Evolutionary conservation across 2,797 vertebrate genomes (phyloP).

Genomic region (Darevskia nairensis): DNA sequence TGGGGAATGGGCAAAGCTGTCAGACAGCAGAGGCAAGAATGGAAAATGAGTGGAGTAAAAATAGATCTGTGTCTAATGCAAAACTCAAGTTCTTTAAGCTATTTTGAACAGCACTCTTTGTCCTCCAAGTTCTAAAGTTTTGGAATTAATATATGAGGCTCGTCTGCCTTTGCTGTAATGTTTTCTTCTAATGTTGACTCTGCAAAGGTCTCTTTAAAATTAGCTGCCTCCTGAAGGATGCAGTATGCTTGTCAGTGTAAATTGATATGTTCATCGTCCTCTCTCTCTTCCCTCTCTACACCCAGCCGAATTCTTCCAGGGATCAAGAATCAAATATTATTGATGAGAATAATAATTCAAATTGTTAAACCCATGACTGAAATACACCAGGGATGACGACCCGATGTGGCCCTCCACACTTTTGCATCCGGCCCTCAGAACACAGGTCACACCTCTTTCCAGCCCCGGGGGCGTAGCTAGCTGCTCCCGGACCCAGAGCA

Average conservation of each 20-base stretch:
- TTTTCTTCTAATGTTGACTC: not conserved
- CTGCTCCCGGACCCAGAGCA: too few relatives aligned
- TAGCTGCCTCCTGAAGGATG: not conserved
- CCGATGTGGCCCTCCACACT: too few relatives aligned
- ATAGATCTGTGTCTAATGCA: constrained; percentile 16
- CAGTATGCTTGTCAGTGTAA: constrained; percentile 7
- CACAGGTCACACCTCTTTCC: too few relatives aligned
- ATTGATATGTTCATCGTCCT: not conserved
- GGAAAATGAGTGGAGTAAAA: constrained; percentile 21
- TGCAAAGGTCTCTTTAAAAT: not conserved
- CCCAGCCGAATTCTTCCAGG: not conserved
- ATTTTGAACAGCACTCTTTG: not conserved
- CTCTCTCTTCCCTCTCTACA: not conserved
- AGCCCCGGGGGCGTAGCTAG: too few relatives aligned
- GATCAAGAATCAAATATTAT: not conserved
- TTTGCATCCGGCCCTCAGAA: too few relatives aligned
- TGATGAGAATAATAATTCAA: constrained; percentile 19
- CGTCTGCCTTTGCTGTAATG: not conserved
- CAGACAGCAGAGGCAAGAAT: constrained; percentile 32
- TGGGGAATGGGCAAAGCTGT: constrained; percentile 34
- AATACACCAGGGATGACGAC: not conserved
- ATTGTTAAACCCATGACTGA: not conserved
- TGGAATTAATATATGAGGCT: constrained; percentile 24
- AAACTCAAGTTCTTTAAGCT: constrained; percentile 10
- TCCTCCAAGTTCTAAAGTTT: constrained; percentile 19